A percentile compares a stretch with the other conserved stretches of the same genome.
Conservation (phyloP, 2,888 invertebrate genomes). For the Tipula lateralis region DNA sequence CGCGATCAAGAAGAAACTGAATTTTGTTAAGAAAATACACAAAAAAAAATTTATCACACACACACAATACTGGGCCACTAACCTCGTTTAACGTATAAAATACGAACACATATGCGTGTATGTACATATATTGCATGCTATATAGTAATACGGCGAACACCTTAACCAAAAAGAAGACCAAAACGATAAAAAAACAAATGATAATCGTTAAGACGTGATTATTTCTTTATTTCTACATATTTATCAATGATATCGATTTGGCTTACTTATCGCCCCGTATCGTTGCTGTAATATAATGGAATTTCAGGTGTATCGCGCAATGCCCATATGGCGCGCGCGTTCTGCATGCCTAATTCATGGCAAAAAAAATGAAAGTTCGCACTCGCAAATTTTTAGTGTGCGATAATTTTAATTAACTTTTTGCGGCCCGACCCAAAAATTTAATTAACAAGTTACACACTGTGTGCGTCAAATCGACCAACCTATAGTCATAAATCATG, state of each 20-base stretch:
- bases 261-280: neutral
- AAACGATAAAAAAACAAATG: neutral
- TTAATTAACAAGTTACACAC: neutral
- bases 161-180: neutral
- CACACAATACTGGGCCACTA: neutral
- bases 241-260: neutral
- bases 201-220: neutral
- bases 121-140: neutral
- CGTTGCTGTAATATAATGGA: neutral
- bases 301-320: neutral
- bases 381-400: neutral
- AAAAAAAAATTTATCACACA: neutral
- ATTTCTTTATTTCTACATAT: neutral
- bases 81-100: slow-evolving; percentile 15
- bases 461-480: neutral
- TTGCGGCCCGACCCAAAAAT: neutral
- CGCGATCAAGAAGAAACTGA: neutral
- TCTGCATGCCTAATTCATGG: neutral
- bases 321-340: too few species aligned
- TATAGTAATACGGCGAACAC: neutral
- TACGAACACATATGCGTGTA: neutral
- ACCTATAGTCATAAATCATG: neutral
- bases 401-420: neutral
- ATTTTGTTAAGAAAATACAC: neutral
- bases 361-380: neutral